Conservation (phyloP, 2,888 invertebrate species). For the Heliconius erato region DNA sequence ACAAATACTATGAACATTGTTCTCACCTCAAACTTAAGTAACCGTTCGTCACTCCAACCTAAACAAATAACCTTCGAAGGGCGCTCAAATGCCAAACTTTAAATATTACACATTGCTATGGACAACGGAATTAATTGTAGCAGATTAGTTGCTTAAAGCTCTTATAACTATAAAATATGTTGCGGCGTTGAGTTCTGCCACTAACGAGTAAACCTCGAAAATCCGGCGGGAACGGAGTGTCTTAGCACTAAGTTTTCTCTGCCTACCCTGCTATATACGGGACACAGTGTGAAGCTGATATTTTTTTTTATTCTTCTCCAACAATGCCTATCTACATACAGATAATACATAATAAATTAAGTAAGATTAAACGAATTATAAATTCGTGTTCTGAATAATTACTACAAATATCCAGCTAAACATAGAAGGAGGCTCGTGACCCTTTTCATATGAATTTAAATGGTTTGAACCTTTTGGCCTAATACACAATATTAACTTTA, state of each 20-base stretch:
- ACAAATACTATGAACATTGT: conserved; percentile 46
- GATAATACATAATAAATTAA: conserved; percentile 11
- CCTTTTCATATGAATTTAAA: conserved; percentile 36
- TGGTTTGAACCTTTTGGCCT: conserved; percentile 32
- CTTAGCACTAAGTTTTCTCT: too few species aligned
- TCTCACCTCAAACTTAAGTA: conserved; percentile 42
- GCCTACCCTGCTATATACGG: too few species aligned
- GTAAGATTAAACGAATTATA: conserved; percentile 21
- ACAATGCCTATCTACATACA: background rate
- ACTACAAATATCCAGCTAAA: conserved; percentile 22
- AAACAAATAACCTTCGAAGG: conserved; percentile 47
- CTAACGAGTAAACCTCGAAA: too few species aligned
- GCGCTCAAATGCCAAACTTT: conserved; percentile 42
- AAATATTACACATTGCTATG: conserved; percentile 35
- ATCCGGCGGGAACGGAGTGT: too few species aligned
- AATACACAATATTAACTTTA: conserved; percentile 32
- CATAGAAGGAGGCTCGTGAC: conserved; percentile 14
- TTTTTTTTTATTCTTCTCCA: background rate
- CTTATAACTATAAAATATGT: too few species aligned
- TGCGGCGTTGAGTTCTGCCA: too few species aligned
- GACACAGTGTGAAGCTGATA: too few species aligned
- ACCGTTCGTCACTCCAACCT: conserved; percentile 37
- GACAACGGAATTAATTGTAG: conserved; percentile 1
- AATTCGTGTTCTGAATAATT: conserved; percentile 33
- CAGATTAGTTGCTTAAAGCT: too few species aligned